Conservation (phyloP, 2,113 vertebrate species). For the Malaclemys terrapin region DNA sequence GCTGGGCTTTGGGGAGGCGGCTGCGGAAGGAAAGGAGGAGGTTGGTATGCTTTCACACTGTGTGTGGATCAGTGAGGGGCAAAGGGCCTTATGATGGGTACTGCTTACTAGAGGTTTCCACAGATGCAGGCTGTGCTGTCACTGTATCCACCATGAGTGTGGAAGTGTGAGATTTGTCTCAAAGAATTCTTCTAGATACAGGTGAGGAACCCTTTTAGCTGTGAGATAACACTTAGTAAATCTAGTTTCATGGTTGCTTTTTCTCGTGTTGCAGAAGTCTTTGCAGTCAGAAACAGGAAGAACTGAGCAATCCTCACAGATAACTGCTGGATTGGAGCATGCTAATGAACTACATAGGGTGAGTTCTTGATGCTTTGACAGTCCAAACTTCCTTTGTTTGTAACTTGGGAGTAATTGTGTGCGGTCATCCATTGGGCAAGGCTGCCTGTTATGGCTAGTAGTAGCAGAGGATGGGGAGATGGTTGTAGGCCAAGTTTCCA, state of each 20-base stretch:
- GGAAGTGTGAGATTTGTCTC: neutral
- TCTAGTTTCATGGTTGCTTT: neutral
- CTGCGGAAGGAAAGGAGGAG: neutral
- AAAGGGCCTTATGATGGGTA: fast-evolving
- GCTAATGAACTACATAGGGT: slow-evolving; percentile 86
- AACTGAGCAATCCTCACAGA: slow-evolving; percentile 71
- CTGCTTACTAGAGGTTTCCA: neutral
- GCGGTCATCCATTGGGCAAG: neutral
- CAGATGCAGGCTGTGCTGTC: neutral
- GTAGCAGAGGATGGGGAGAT: neutral
- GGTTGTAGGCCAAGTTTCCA: neutral
- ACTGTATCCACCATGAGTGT: neutral
- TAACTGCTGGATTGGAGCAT: slow-evolving; percentile 73
- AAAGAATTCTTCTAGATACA: fast-evolving
- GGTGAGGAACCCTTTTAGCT: neutral
- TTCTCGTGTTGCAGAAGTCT: slow-evolving; percentile 79
- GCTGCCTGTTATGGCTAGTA: fast-evolving
- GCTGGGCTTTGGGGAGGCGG: neutral
- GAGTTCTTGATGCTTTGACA: neutral
- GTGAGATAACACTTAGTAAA: fast-evolving
- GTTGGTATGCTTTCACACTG: fast-evolving
- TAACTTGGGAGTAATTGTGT: neutral
- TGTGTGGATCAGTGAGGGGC: fast-evolving
- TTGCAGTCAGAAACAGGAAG: slow-evolving; percentile 55
- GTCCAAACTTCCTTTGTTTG: neutral